phyloP scores from a whole-genome alignment of 2,888 invertebrate genomes.

The Cheilosia vernalis region DNA sequence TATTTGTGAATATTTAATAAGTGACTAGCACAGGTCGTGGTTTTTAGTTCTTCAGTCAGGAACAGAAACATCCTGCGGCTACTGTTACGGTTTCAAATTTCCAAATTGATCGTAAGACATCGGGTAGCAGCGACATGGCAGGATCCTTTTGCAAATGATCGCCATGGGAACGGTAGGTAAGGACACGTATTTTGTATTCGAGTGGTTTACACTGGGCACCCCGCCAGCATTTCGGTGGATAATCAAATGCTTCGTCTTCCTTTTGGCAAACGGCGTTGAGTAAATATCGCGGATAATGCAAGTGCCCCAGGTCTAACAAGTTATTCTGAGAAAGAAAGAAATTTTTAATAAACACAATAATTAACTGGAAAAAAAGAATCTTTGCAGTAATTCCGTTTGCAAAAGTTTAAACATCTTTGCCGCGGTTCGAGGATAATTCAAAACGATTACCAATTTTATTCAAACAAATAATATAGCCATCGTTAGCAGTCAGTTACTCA shows the following conservation, averaged over 20 bases:
- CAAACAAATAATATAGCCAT: too few relatives aligned
- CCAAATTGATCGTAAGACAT: conserved; percentile 79
- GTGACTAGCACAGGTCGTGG: conserved; percentile 11
- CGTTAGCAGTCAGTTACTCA: too few relatives aligned
- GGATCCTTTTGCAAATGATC: conserved; percentile 78
- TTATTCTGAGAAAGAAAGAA: conserved; percentile 78
- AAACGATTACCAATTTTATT: too few relatives aligned
- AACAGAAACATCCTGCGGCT: conserved; percentile 82
- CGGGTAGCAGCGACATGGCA: conserved; percentile 77
- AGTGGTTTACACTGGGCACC: conserved; percentile 81
- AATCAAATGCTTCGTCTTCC: conserved; percentile 75
- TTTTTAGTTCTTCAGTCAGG: conserved; percentile 57
- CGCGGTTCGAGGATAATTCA: too few relatives aligned
- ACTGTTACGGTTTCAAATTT: conserved; percentile 82
- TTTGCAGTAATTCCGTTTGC: too few relatives aligned
- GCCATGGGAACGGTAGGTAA: conserved; percentile 77
- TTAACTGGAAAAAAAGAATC: too few relatives aligned
- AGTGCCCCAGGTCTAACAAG: conserved; percentile 80
- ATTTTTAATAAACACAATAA: background rate
- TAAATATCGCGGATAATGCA: conserved; percentile 81
- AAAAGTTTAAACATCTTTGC: too few relatives aligned
- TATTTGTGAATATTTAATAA: conserved; percentile 31
- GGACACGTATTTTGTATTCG: conserved; percentile 82
- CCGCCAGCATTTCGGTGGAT: conserved; percentile 79
- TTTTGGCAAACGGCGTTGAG: conserved; percentile 81